A percentile compares a stretch with the other conserved stretches of the same genome.
Conservation (phyloP, 2,797 vertebrate genomes). For the Dendrocincla fuliginosa region DNA sequence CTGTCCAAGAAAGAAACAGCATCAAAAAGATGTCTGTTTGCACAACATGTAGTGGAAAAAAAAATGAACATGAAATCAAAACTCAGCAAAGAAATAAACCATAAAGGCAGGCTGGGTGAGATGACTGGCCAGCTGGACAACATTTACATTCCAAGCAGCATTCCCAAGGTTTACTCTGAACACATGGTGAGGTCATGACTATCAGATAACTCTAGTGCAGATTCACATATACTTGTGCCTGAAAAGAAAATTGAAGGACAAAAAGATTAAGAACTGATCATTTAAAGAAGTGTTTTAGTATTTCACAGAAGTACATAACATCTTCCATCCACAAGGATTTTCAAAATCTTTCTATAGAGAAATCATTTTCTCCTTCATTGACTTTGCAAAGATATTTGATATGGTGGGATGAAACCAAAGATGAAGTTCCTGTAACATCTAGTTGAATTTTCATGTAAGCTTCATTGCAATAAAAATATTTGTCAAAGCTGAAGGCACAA, state of each 20-base stretch:
- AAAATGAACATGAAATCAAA: slow-evolving; percentile 10
- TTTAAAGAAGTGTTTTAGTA: neutral
- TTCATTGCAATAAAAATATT: slow-evolving; percentile 35
- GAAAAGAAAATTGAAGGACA: slow-evolving; percentile 1
- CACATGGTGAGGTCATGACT: slow-evolving; percentile 40
- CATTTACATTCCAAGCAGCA: slow-evolving; percentile 36
- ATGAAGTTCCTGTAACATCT: slow-evolving; percentile 28
- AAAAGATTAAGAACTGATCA: neutral
- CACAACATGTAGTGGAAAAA: neutral
- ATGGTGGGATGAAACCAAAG: neutral
- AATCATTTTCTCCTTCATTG: slow-evolving; percentile 30
- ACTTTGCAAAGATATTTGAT: slow-evolving; percentile 15
- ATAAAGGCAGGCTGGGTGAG: neutral
- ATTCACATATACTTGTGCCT: neutral
- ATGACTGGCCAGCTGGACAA: slow-evolving; percentile 43
- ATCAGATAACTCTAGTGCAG: slow-evolving; percentile 21
- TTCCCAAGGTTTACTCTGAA: slow-evolving; percentile 50
- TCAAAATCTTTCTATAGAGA: neutral
- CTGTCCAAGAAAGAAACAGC: neutral
- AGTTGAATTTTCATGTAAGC: neutral
- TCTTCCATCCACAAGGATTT: neutral
- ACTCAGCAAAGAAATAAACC: neutral
- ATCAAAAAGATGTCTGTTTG: neutral
- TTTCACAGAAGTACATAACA: neutral
- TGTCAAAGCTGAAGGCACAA: neutral